Evolutionary conservation across 2,888 invertebrate species (phyloP).

Genomic region (Polydrusus pterygomalis): DNA sequence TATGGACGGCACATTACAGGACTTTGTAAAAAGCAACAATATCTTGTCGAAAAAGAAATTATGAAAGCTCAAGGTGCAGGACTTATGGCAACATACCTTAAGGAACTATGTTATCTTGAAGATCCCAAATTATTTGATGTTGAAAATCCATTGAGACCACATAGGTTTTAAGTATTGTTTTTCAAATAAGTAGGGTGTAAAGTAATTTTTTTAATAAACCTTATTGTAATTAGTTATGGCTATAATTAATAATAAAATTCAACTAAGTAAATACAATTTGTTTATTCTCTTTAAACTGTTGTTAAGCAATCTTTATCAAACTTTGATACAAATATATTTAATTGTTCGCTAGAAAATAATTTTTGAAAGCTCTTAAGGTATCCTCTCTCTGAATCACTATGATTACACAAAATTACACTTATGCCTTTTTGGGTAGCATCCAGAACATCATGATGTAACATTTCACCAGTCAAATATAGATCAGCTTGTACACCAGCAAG

Average conservation of each 20-base stretch:
- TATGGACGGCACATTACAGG: slow-evolving; percentile 96
- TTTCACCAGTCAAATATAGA: slow-evolving; percentile 92
- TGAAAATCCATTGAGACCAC: slow-evolving; percentile 86
- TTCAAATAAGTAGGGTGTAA: background rate
- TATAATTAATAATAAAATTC: background rate
- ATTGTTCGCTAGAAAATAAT: slow-evolving; percentile 63
- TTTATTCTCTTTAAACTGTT: slow-evolving; percentile 74
- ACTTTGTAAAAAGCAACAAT: slow-evolving; percentile 89
- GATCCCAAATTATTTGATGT: slow-evolving; percentile 96
- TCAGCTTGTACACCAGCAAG: slow-evolving; percentile 83
- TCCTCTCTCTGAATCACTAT: slow-evolving; percentile 95
- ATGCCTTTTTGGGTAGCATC: slow-evolving; percentile 88
- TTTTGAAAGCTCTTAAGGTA: slow-evolving; percentile 80
- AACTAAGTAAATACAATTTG: background rate
- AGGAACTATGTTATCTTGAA: slow-evolving; percentile 84
- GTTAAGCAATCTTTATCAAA: slow-evolving; percentile 86
- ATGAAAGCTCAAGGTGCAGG: slow-evolving; percentile 84
- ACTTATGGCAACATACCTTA: slow-evolving; percentile 88
- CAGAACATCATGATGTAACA: slow-evolving; percentile 95
- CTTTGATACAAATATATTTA: slow-evolving; percentile 80
- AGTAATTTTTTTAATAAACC: background rate
- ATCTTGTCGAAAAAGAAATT: slow-evolving; percentile 83
- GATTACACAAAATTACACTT: slow-evolving; percentile 91
- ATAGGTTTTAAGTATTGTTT: slow-evolving; percentile 75
- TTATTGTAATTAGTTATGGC: background rate